These are phyloP conservation scores for Micromys minutus DNA, from an alignment of 2,113 vertebrate species.

Conservation along the genomic window DNA sequence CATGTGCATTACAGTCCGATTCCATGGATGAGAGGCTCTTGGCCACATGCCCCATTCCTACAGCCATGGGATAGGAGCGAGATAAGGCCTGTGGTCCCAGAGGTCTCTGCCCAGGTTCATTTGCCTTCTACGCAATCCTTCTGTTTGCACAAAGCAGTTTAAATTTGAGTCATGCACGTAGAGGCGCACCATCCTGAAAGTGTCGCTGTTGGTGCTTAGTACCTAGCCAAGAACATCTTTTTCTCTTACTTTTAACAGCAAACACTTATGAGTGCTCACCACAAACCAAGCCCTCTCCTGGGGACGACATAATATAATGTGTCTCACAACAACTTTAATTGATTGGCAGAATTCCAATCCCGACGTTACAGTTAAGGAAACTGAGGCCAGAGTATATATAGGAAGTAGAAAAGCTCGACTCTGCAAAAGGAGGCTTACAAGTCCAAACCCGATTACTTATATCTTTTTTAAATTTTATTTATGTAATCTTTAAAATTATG, in stretches of 20 bases:
- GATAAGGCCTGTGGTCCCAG: not conserved
- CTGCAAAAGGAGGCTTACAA: not conserved
- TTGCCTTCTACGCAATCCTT: not conserved
- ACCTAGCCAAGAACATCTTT: not conserved
- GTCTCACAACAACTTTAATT: not conserved
- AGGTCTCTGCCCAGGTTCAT: constrained; percentile 10
- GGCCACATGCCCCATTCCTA: not conserved
- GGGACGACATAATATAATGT: not conserved
- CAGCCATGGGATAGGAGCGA: not conserved
- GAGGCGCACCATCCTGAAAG: not conserved
- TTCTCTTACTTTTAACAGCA: not conserved
- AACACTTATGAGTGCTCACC: not conserved
- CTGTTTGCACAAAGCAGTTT: constrained; percentile 6
- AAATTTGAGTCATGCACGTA: constrained; percentile 40
- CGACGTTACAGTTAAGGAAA: not conserved
- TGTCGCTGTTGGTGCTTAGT: not conserved
- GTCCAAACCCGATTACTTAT: not conserved
- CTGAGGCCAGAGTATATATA: not conserved
- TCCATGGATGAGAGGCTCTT: not conserved
- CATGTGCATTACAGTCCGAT: not conserved
- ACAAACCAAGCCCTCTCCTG: not conserved
- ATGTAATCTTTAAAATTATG: not conserved
- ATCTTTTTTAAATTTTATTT: not conserved
- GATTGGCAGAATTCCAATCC: not conserved
- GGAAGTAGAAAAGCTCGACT: not conserved